Base-by-base conservation (phyloP, 1,140 invertebrate genomes). In the Drosophila tsacasi region DNA sequence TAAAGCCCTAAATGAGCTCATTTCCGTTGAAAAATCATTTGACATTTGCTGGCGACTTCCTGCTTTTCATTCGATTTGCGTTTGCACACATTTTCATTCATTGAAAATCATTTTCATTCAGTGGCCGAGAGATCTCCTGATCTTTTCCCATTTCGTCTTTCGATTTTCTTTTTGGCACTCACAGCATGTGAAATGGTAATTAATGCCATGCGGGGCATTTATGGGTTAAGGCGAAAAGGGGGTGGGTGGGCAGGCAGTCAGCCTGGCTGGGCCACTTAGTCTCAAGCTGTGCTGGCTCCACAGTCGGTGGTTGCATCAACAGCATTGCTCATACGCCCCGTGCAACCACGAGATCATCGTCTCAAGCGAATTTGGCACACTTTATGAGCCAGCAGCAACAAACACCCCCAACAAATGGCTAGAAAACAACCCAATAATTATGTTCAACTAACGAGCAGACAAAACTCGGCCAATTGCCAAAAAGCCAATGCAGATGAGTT, bases 401-500 rank as follows among this genome's bases (percentile, higher is more conserved):
- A 72, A 59, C 83, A 81, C 80, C 80, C 76, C 76, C 83, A 81
- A 77, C 39, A 47, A 71, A 54, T 40, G 25, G 46, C 50, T 30
- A 59, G 65, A 50, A 57, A 72, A 44, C 66, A 39, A 67, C 42
- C 57, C 44, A 72, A 73, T 73, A 73, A 73, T 73, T 60, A 73
- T 73, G 69, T 73, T 73, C 69, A 61, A 81, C 76, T 86, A 86
- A 86, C 83, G 72, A 89, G 81, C 83, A 76, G 81, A 74, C 67
- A 65, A 89, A 83, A 81, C 73, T 87, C 83, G 83, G 83, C 81
- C 84, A 87, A 87, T 81, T 89, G 83, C 83, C 83, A 87, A 89
- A 89, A 87, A 78, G 67, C 73, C 69, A 72, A 76, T 73, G 83
- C 83, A 86, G 80, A 87, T 76, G 83, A 86, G 76, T 89, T 87